Percentiles rank a stretch among this genome's conserved stretches.
Evolutionary conservation across 2,113 vertebrate genomes (phyloP).

Genomic region (Pipra filicauda): DNA sequence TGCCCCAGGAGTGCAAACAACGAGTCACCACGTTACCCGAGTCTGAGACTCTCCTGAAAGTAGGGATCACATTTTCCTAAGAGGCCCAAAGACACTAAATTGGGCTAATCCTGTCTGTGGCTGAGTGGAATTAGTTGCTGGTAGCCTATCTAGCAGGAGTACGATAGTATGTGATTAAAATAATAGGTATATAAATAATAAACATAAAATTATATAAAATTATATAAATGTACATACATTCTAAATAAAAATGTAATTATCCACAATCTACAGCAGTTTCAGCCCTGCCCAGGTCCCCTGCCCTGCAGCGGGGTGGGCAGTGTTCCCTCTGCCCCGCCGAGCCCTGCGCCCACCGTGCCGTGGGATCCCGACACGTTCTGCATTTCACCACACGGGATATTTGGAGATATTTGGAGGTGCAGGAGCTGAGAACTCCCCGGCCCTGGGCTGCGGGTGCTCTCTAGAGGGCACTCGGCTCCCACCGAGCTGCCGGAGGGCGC

Average conservation of each 20-base stretch:
- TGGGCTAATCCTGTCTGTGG: not conserved
- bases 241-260: not conserved
- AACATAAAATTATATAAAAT: not conserved
- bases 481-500: fast-evolving
- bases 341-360: fast-evolving
- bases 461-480: constrained; percentile 27
- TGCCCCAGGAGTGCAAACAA: not conserved
- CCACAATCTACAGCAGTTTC: not conserved
- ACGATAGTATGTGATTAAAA: not conserved
- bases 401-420: not conserved
- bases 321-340: not conserved
- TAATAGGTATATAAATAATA: not conserved
- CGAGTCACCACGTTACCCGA: fast-evolving
- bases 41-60: not conserved
- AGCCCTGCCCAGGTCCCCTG: not conserved
- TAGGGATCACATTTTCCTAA: fast-evolving
- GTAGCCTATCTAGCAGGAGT: not conserved
- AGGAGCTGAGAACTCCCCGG: fast-evolving
- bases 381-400: fast-evolving
- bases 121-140: not conserved
- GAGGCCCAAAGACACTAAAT: fast-evolving
- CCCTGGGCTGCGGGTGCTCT: not conserved
- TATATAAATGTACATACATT: not conserved
- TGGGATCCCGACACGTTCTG: fast-evolving
- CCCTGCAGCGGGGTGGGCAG: not conserved